These are phyloP conservation scores for Paracentrotus lividus DNA, from an alignment of 53 echinoderm and acorn worm genomes.

Conservation along the genomic window DNA sequence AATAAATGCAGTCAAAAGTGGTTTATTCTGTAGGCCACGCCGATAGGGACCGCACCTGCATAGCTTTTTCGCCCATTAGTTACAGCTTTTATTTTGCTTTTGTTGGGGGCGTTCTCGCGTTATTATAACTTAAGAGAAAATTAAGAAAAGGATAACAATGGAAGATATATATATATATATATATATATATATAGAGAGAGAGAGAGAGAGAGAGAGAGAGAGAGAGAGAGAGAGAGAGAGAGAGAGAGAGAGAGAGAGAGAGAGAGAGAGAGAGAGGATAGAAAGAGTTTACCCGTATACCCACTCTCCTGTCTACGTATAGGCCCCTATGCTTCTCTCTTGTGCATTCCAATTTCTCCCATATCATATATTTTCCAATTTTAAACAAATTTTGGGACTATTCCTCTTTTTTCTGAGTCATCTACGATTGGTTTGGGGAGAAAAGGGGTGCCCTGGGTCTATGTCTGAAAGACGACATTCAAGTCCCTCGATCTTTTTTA, in stretches of 20 bases:
- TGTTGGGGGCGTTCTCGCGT: no score
- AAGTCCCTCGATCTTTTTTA: not conserved
- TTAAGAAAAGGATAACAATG: no score
- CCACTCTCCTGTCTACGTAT: not conserved
- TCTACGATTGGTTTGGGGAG: not conserved
- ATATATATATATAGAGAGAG: no score
- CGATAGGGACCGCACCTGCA: no score
- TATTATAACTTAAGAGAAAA: no score
- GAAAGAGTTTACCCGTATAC: no score
- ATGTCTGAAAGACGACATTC: constrained; percentile 13
- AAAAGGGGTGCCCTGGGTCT: not conserved
- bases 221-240: not conserved
- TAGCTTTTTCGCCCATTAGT: no score
- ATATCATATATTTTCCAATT: not conserved
- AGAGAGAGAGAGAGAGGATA: not conserved
- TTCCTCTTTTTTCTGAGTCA: not conserved
- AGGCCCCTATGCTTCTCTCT: not conserved
- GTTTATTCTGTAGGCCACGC: no score
- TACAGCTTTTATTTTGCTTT: no score
- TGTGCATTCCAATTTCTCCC: not conserved
- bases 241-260: not conserved
- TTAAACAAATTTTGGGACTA: not conserved
- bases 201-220: not conserved
- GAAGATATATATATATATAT: no score
- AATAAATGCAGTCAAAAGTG: no score